Base-by-base conservation (phyloP, 2,888 invertebrate species). In the Protophormia terraenovae region DNA sequence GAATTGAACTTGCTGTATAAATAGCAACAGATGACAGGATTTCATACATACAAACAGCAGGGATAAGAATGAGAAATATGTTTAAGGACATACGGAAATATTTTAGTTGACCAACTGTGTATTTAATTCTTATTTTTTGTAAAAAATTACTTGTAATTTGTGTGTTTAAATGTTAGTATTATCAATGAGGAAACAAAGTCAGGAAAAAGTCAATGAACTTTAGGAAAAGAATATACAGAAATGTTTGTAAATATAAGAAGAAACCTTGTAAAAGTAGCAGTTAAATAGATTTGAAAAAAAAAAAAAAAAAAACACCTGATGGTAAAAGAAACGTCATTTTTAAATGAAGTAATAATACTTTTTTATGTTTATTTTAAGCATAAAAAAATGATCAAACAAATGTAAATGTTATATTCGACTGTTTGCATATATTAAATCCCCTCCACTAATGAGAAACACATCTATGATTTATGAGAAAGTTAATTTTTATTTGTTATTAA, bases 1-100 rank as follows among this genome's bases (percentile, higher is more conserved):
- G 72, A 72, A 72, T 29, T 60, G 50, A 64, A 62, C 64, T 64
- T 12, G 22, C 14, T 5, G 32, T n/a, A n/a, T n/a, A n/a, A 73
- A 55, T 73, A 73, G 84, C 84, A 84, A 84, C 84, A 84, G 84
- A 84, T 84, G 84, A 84, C 81, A 84, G 81, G 80, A 84, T 84
- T 84, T 72, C 19, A 14, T 29, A 16, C 14, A 8, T 50, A 16
- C 19, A 38, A 38, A 60, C 16, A 72, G 27, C 53, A 72, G 64
- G 24, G 35, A 55, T 7, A n/a, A 24, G 14, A 8, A 5, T 53
- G 24, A 64, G 38, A 53, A n/a, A 67, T 50, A 47, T 50, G 38
- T 73, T 47, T 38, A 58, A 53, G 55, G 55, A 64, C 64, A 82
- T 64, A 45, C 29, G 76, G 64, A 82, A 71, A 76, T 45, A 71